Evolutionary conservation across 2,797 vertebrate genomes (phyloP).

Genomic region (Enoplosus armatus): DNA sequence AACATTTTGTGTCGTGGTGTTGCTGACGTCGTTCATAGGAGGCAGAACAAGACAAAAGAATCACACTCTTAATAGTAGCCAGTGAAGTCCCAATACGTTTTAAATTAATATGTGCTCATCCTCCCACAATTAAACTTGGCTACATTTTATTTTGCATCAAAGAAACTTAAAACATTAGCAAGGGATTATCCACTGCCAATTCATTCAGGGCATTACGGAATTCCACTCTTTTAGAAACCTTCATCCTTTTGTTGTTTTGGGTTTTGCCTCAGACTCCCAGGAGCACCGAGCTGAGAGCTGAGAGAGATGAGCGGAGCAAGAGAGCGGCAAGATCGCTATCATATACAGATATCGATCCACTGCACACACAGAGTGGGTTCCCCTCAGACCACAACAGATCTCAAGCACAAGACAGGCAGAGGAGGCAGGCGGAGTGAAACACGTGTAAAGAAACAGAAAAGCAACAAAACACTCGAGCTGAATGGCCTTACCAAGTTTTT

Average conservation of each 20-base stretch:
- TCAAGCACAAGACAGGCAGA: background rate
- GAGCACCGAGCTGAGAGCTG: constrained; percentile 1
- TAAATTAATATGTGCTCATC: background rate
- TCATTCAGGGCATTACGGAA: background rate
- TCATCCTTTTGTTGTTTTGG: background rate
- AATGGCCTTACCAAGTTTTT: background rate
- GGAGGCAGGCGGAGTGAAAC: background rate
- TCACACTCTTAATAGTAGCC: too few species aligned
- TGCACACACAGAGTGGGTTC: background rate
- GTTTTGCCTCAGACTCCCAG: background rate
- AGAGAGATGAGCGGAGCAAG: too few species aligned
- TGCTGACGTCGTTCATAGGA: too few species aligned
- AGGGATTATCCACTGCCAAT: background rate
- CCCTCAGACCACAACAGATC: background rate
- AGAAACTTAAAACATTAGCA: background rate
- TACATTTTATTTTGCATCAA: background rate
- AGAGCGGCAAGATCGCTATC: background rate
- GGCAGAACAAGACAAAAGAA: too few species aligned
- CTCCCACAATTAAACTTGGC: background rate
- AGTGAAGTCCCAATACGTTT: background rate
- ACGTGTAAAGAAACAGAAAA: background rate
- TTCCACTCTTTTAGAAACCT: background rate
- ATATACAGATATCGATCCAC: constrained; percentile 3
- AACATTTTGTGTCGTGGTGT: too few species aligned
- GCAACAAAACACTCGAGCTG: background rate